These are phyloP conservation scores for Xiphophorus birchmanni DNA, from an alignment of 2,797 vertebrate genomes.

Conservation along the genomic window DNA sequence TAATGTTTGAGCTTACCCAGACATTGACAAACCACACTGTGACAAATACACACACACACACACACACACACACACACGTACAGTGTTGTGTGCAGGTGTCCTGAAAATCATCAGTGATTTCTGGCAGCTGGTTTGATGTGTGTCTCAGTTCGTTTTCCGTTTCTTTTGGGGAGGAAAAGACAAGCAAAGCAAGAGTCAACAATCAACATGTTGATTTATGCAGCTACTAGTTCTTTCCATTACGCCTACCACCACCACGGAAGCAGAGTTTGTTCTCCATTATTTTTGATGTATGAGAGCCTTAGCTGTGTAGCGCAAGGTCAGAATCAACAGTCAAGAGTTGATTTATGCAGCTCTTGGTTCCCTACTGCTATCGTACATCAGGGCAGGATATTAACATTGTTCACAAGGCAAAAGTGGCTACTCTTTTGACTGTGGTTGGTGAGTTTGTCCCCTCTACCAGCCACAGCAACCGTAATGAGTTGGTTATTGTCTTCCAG, in stretches of 20 bases:
- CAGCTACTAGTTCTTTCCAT: slow-evolving; percentile 79
- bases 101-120: slow-evolving; percentile 56
- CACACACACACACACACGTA: slow-evolving; percentile 11
- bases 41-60: slow-evolving; percentile 32
- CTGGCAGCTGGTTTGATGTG: slow-evolving; percentile 42
- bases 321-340: slow-evolving; percentile 67
- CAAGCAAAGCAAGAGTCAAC: slow-evolving; percentile 70
- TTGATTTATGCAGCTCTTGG: slow-evolving; percentile 68
- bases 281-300: slow-evolving; percentile 72
- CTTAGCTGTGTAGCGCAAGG: slow-evolving; percentile 61
- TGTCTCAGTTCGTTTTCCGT: slow-evolving; percentile 66
- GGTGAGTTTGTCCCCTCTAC: slow-evolving; percentile 30
- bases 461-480: slow-evolving; percentile 22
- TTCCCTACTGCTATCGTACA: slow-evolving; percentile 62
- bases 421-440: slow-evolving; percentile 34
- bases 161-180: slow-evolving; percentile 61
- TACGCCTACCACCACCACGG: slow-evolving; percentile 70
- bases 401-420: slow-evolving; percentile 31
- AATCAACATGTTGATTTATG: slow-evolving; percentile 80
- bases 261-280: slow-evolving; percentile 73
- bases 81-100: slow-evolving; percentile 23
- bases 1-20: slow-evolving; percentile 76
- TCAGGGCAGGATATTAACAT: slow-evolving; percentile 62
- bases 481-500: neutral
- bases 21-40: slow-evolving; percentile 60